Evolutionary conservation across 1,140 invertebrate genomes (phyloP), one percentile per base, ranked within the genome.

Genomic region (Drosophila pseudoananassae): DNA sequence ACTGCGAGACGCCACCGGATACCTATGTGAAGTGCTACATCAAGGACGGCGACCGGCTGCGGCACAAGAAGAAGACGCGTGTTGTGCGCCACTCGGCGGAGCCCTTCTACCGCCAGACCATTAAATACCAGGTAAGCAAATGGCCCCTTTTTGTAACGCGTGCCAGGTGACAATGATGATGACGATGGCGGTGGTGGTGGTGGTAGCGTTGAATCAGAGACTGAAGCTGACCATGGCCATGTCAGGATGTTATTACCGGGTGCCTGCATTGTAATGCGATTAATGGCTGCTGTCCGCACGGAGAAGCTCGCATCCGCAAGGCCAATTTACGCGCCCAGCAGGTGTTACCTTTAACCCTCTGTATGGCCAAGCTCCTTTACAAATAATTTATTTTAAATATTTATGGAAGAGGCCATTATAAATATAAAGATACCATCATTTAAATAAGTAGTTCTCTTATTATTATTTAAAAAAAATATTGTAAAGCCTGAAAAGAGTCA

Each of bases 11-110:
- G 14, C 92, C 92, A 50, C 92, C 94, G 93, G 97, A 98, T 90
- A 98, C 97, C 3, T 99, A 98, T 92, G 97, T 98, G 50, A 98
- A 98, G 92, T 98, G 97, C 49, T 98, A 98, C 90, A 93, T 99
- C 27, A 95, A 97, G 29, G 97, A 98, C 78, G 96, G 96, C 27
- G 96, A 97, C 50, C 95, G 96, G 71, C 96, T 96, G 94, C 92
- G 98, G 53, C 96, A 98, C 83, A 98, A 98, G 72, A 95, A 97
- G 68, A 99, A 98, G 91, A 98, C 97, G 0, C 93, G 96, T 33
- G 95, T 97, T 1, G 93, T 97, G 3, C 94, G 96, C 23, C 96
- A 96, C 75, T 95, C 94, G 23, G 94, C 94, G 53, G 96, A 97
- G 83, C 97, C 97, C 6, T 94, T 96, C 77, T 99, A 96, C 92